These are phyloP conservation scores for Nothocercus julius DNA, from an alignment of 2,113 vertebrate genomes.

Conservation along the genomic window DNA sequence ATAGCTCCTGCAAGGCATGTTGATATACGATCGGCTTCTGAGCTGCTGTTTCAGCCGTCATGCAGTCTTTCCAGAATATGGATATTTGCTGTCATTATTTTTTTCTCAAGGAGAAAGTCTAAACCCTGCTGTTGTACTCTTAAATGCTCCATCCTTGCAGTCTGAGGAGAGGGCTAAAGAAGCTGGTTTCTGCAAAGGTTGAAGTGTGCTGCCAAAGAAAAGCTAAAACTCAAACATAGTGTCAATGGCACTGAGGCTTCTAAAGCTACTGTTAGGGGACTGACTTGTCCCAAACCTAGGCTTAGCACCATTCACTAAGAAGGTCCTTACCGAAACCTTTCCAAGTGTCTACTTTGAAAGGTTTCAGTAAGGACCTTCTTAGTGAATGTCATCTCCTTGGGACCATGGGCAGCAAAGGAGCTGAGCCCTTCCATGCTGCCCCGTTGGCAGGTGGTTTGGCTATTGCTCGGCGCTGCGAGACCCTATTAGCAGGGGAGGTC, in stretches of 20 bases:
- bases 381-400: background rate
- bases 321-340: no score
- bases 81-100: background rate
- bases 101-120: background rate
- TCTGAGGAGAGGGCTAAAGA: background rate
- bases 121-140: background rate
- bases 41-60: background rate
- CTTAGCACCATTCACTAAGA: background rate
- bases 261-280: background rate
- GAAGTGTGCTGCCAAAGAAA: background rate
- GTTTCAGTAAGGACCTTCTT: background rate
- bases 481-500: rapidly evolving
- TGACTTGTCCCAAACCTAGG: background rate
- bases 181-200: background rate
- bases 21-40: background rate
- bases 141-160: background rate
- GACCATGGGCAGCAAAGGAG: background rate
- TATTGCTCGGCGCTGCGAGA: background rate
- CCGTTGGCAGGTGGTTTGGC: background rate
- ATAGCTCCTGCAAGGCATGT: background rate
- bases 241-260: background rate
- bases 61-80: background rate
- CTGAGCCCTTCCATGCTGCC: background rate
- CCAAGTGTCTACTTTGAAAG: background rate
- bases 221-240: background rate